Conservation (phyloP, 2,797 vertebrate genomes). For the Lepilemur septentrionalis region DNA sequence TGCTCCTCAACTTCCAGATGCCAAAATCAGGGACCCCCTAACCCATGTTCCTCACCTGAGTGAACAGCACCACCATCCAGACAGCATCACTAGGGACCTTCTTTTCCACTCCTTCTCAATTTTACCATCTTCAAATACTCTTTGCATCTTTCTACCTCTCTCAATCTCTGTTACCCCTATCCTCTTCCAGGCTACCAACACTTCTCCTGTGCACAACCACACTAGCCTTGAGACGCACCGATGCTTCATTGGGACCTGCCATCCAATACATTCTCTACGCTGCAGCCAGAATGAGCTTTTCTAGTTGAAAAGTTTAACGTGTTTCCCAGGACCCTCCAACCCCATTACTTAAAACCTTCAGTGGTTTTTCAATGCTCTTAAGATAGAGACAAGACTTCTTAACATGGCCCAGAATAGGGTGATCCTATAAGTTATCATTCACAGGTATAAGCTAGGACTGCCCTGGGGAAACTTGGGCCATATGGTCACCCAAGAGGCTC, state of each 20-base stretch:
- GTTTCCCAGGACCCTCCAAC: not conserved
- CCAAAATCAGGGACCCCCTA: accelerated
- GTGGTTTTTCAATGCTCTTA: not conserved
- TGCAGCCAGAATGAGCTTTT: not conserved
- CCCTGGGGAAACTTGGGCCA: not conserved
- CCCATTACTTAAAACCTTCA: not conserved
- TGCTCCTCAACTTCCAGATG: not conserved
- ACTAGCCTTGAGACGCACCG: not conserved
- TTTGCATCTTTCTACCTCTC: not conserved
- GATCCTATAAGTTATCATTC: not conserved
- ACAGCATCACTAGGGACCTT: not conserved
- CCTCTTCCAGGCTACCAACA: not conserved
- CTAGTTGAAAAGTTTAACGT: accelerated
- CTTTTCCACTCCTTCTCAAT: not conserved
- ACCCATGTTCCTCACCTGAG: too few relatives aligned
- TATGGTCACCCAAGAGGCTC: not conserved
- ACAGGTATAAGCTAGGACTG: not conserved
- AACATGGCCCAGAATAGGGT: not conserved
- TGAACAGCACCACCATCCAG: accelerated
- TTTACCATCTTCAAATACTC: not conserved
- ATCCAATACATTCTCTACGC: not conserved
- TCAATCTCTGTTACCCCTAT: not conserved
- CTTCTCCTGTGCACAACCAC: too few relatives aligned
- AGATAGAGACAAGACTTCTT: not conserved
- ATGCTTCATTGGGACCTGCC: not conserved